phyloP scores from a whole-genome alignment of 1,140 invertebrate genomes.

The Arion vulgaris region DNA sequence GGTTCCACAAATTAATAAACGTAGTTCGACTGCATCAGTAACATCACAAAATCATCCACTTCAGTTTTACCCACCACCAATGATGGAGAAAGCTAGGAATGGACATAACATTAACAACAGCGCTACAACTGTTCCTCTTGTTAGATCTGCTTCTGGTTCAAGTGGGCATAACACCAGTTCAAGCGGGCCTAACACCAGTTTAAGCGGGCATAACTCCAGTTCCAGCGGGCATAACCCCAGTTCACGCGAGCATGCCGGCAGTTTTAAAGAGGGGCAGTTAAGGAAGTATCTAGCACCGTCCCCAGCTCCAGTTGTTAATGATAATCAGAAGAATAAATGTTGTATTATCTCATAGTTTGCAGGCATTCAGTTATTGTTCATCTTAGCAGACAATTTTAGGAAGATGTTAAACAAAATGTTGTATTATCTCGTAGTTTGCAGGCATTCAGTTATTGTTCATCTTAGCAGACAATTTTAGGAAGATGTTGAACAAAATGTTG shows the following conservation, averaged over 20 bases:
- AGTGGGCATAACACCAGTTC: constrained; percentile 1
- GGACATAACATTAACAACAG: constrained; percentile 54
- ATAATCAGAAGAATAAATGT: constrained; percentile 56
- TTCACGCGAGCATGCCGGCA: not conserved
- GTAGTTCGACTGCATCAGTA: not conserved
- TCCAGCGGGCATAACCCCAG: no score
- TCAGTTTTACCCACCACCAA: constrained; percentile 37
- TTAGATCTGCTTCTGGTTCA: constrained; percentile 8
- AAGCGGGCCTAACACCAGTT: not conserved
- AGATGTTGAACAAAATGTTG: no score
- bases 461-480: no score
- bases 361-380: no score
- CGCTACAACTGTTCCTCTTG: not conserved
- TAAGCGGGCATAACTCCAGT: not conserved
- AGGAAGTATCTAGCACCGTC: constrained; percentile 51
- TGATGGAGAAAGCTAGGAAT: constrained; percentile 53
- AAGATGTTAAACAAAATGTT: not conserved
- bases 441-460: no score
- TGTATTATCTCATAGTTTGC: constrained; percentile 56
- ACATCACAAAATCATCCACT: constrained; percentile 18
- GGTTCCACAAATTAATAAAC: constrained; percentile 32
- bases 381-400: constrained; percentile 2
- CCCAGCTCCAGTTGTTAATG: constrained; percentile 50
- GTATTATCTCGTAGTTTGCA: no score
- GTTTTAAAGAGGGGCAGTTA: constrained; percentile 43